Evolutionary conservation across 2,888 invertebrate genomes (phyloP), one percentile per base, ranked within the genome.

Genomic region (Noctua janthe): DNA sequence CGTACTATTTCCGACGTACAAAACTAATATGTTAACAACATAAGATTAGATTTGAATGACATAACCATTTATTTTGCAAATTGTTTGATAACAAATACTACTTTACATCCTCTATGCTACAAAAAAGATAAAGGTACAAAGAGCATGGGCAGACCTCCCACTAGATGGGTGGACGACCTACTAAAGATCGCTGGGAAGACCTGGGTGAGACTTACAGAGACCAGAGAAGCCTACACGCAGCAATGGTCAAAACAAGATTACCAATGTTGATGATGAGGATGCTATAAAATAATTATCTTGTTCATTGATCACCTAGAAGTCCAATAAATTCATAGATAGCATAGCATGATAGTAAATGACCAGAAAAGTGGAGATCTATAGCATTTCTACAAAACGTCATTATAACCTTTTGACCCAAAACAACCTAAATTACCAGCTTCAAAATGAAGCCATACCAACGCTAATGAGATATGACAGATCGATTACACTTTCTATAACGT

Each of bases 401-500:
- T 3, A 11, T 1, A 2, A 69, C 1, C 29, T 49, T 78, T 49
- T 70, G 29, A 49, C 51, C 17, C n/a, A 43, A 51, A 51, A 2
- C 35, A 56, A 10, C 5, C 76, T 39, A 39, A 67, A 67, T 51
- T 20, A 11, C 29, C 6, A 49, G 10, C 29, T 11, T 35, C 13
- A 13, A 51, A 56, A 78, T 47, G 43, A 78, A 79, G 43, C n/a
- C 66, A 51, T 49, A 39, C 8, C 15, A 59, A 15, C 2, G 1
- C 11, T 71, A 69, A 86, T 83, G 35, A 67, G 54, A 83, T 67
- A 64, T 66, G 49, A 66, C 71, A 66, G 62, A 76, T 73, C 71
- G n/a, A 76, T 85, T 54, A 76, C 62, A 64, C 86, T 86, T 86
- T 86, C 86, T 85, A 84, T 7, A 74, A 59, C 35, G 20, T 74